These are phyloP conservation scores for Aythya baeri DNA, from an alignment of 2,113 vertebrate species.

Conservation along the genomic window DNA sequence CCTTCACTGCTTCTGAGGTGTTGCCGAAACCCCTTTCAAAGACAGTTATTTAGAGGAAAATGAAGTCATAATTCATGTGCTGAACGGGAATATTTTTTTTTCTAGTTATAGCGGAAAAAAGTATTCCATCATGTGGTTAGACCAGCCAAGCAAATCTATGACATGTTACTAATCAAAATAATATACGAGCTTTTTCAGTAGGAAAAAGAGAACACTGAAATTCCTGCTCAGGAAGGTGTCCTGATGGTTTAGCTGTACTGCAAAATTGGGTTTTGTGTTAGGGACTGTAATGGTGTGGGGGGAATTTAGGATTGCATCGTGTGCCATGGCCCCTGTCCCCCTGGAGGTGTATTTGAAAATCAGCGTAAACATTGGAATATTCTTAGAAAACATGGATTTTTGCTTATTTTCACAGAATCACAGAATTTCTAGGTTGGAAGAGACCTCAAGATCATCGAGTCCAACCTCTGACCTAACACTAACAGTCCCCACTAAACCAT, in stretches of 20 bases:
- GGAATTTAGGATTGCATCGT: not conserved
- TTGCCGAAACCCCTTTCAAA: conserved; percentile 18
- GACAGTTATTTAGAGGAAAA: conserved; percentile 24
- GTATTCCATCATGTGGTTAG: conserved; percentile 9
- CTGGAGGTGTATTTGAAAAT: not conserved
- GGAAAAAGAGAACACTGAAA: not conserved
- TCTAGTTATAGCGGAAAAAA: conserved; percentile 27
- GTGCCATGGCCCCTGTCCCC: no score
- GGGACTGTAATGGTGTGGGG: not conserved
- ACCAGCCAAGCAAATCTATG: conserved; percentile 18
- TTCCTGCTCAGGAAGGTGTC: not conserved
- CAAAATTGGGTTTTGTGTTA: not conserved
- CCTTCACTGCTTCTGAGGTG: not conserved
- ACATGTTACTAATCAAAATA: conserved; percentile 24
- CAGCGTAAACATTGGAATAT: not conserved
- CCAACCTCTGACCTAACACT: no score
- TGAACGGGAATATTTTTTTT: conserved; percentile 10
- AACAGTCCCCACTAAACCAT: no score
- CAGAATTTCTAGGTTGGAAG: no score
- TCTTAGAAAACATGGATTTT: not conserved
- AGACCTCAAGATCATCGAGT: no score
- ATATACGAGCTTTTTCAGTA: not conserved
- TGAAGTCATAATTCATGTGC: conserved; percentile 17
- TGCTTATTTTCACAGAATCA: not conserved
- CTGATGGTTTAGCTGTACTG: not conserved